Base-by-base conservation (phyloP, 2,113 vertebrate genomes). In the Cyrtonyx montezumae region DNA sequence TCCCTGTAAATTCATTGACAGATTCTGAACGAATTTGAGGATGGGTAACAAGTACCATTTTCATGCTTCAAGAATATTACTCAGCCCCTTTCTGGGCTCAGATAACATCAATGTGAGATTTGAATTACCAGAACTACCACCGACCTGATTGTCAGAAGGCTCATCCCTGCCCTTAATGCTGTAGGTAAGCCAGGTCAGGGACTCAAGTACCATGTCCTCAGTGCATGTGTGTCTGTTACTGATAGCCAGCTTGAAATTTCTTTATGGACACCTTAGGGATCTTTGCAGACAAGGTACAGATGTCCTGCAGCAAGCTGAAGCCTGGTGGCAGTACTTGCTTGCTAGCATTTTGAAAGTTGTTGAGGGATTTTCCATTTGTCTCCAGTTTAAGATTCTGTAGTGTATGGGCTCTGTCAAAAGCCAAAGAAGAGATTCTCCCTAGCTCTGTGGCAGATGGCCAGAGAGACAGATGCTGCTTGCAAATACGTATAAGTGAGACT, bases 151-250 rank as follows among this genome's bases (percentile, higher is more conserved):
- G 18, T 32, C 0, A 0, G 2, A 20, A 19, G 5, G 30, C 28
- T 45, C 4, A 21, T 28, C 34, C 65, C 49, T 1, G 0, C 18
- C 18, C 22, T 69, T 0, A 0, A 4, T 42, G 28, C 85, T 32
- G 55, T 8, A 46, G 63, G 66, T 86, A 68, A 9, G 25, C 45
- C 32, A 42, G 56, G 13, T 61, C 1, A 2, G 63, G 49, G 71
- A 16, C 48, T 56, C 25, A 23, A 48, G 21, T n/a, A 3, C 19
- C 10, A 16, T 2, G 3, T 18, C 55, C 61, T 86, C 49, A 3
- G 43, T 9, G 13, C 18, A 2, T 0, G 8, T 0, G 0, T 28
- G 28, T 28, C 66, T 25, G 18, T 5, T 0, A 0, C 8, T 55
- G 73, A 43, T 61, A 21, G 32, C 36, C 83, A 70, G 73, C 28